Conservation (phyloP, 2,888 invertebrate species). For the Chrysodeixis includens region DNA sequence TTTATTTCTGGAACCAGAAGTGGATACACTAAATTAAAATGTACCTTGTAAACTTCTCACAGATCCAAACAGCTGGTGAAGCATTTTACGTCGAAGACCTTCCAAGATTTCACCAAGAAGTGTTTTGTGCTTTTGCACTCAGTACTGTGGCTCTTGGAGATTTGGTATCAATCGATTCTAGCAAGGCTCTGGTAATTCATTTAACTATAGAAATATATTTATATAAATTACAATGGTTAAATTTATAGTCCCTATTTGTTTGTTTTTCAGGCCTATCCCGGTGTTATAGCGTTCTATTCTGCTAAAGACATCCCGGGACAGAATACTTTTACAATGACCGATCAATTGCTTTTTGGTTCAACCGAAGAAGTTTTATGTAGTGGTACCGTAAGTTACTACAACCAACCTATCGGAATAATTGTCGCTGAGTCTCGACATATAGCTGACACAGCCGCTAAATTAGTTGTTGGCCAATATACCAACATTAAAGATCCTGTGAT, state of each 20-base stretch:
- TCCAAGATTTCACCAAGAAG: conserved; percentile 88
- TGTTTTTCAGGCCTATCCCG: conserved; percentile 74
- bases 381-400: conserved; percentile 67
- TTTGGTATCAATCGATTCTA: conserved; percentile 88
- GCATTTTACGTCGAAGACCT: conserved; percentile 91
- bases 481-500: conserved; percentile 72
- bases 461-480: conserved; percentile 87
- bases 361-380: conserved; percentile 82
- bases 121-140: conserved; percentile 91
- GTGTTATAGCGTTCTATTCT: conserved; percentile 90
- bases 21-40: conserved; percentile 8
- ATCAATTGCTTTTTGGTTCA: conserved; percentile 42
- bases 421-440: conserved; percentile 88
- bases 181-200: conserved; percentile 90
- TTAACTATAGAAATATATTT: neutral
- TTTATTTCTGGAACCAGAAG: neutral
- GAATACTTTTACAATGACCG: conserved; percentile 87
- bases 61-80: conserved; percentile 91
- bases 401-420: conserved; percentile 80
- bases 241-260: neutral
- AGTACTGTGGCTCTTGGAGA: conserved; percentile 84
- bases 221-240: too few relatives aligned
- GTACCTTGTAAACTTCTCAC: neutral
- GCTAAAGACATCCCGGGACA: conserved; percentile 91
- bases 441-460: conserved; percentile 88